Evolutionary conservation across 35 echinoderm and acorn worm genomes (phyloP).

Genomic region (Diadema setosum): DNA sequence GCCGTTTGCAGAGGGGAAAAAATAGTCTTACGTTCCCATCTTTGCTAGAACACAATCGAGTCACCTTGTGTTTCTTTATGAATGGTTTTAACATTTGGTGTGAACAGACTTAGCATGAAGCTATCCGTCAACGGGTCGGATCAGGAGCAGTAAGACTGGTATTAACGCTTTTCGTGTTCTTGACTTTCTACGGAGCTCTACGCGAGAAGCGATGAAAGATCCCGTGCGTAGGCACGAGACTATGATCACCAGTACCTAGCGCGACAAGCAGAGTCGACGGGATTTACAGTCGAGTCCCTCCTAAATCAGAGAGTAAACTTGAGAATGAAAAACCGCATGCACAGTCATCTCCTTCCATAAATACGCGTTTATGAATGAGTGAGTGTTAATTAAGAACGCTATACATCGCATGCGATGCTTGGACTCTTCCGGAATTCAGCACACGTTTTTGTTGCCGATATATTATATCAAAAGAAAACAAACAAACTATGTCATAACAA

Average conservation of each 20-base stretch:
- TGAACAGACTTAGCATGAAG: neutral
- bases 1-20: neutral
- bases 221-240: neutral
- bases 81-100: neutral
- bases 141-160: neutral
- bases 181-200: neutral
- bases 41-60: neutral
- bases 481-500: too few species aligned
- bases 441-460: too few species aligned
- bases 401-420: too few species aligned
- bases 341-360: too few species aligned
- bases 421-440: too few species aligned
- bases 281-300: neutral
- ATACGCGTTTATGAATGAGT: too few species aligned
- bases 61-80: neutral
- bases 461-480: too few species aligned
- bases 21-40: neutral
- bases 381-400: too few species aligned
- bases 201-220: neutral
- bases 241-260: neutral
- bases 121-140: neutral
- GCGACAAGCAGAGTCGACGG: neutral
- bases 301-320: neutral
- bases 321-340: too few species aligned
- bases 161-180: conserved; percentile 9